Evolutionary conservation across 1,140 invertebrate genomes (phyloP), one percentile per base, ranked within the genome.

Genomic region (Andricus grossulariae): DNA sequence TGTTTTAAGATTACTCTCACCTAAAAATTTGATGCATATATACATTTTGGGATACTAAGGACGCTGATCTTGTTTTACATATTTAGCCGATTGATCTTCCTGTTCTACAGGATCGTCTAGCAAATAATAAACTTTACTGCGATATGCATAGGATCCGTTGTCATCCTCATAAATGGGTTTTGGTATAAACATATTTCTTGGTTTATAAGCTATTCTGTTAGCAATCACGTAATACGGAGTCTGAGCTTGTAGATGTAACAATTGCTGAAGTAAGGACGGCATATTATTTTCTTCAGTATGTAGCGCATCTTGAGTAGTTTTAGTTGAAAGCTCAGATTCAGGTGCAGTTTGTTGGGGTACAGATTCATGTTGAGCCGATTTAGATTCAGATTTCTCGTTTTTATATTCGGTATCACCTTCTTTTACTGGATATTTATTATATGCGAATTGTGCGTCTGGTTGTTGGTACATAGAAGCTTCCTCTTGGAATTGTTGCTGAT

Each of bases 211-310:
- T 19, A 91, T 91, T 8, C 85, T 80, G 79, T 91, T 90, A 0
- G 90, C 90, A 4, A 90, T 90, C 0, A 91, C 89, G 55, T 90
- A 87, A 51, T 91, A 91, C 0, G 90, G 90, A 15, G 87, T 85
- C 71, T 89, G 87, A 0, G 90, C 86, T 32, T 91, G 90, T 50
- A 85, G 87, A 3, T 88, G 83, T 3, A 91, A 25, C n/a, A 91
- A 66, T 32, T 89, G 84, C 50, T 89, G 88, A 12, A 91, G 86
- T 50, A 84, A 86, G 5, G 39, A 55, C 2, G 90, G 90, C 89
- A 91, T 90, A 15, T 73, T 78, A 21, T 78, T 85, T 50, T 83
- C 71, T 25, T 3, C 74, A 66, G 7, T 71, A 1, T 2, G 55
- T 6, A 11, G 11, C 25, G 15, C 25, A n/a, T 32, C 13, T 15